Evolutionary conservation across 2,113 vertebrate species (phyloP), one percentile per base, ranked within the genome.

Genomic region (Herpetotheres cachinnans): DNA sequence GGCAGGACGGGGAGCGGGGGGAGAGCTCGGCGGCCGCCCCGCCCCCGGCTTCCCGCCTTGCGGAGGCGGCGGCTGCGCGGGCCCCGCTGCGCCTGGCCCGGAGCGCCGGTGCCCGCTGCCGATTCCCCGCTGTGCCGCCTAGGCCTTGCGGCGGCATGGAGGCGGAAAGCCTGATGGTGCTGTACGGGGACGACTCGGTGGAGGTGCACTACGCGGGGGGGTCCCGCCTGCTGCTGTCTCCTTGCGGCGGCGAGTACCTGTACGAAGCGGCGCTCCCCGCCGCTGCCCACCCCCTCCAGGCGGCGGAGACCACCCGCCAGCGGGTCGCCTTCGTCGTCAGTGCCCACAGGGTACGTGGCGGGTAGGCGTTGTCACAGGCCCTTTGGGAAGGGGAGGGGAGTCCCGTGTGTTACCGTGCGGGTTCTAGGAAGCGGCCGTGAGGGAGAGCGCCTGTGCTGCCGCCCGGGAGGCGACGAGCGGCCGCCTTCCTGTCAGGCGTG

Each of bases 211-310:
- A 98, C 89, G 50, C n/a, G 1, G 98, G 97, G 47, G 98, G 99
- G 2, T 96, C 97, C 30, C 98, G 87, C 69, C 47, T 99, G 59
- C 98, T 98, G 27, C 96, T 99, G 42, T 99, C 99, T 3, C 98
- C 99, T 2, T 99, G 99, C 85, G 99, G 99, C 21, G 98, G 98
- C 30, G 99, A 99, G 36, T 99, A 99, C 89, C 62, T 98, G 50
- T 90, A 98, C 56, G 97, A 98, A 61, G 98, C 98, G 95, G 93
- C 96, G 7, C 62, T 42, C 3, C 91, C 98, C 22, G 12, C 93
- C 32, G 88, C 94, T 9, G 94, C 97, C 18, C 99, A 98, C 87
- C 98, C 98, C 26, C 94, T 98, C 26, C 98, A 98, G 91, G 95
- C 97, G 38, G 34, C 88, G 1, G 91, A 97, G 61, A 98, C 94